Base-by-base conservation (phyloP, 2,797 vertebrate genomes). In the Tokudaia tokunoshimensis region DNA sequence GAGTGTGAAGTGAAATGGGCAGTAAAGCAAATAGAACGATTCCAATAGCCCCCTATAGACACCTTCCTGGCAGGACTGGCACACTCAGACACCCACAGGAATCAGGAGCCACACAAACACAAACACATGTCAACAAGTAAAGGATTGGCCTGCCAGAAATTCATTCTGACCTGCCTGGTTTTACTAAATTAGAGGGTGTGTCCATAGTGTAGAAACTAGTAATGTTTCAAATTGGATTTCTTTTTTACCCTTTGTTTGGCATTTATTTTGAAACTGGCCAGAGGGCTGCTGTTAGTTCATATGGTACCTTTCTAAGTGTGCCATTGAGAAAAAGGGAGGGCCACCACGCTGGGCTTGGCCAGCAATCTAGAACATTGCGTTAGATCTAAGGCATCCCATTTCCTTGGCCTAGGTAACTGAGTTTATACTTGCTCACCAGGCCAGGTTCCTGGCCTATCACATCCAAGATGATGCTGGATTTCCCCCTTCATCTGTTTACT, bases 221-320 rank as follows among this genome's bases (percentile, higher is more conserved):
- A 82, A 88, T 26, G 41, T n/a, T 55, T 82, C 59, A 65, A 83
- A 65, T 63, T 93, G 47, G 47, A 59, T 95, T 90, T 95, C 57
- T 90, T 74, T 86, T 52, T 24, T 96, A 47, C 59, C 4, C 1
- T n/a, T n/a, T n/a, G n/a, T 74, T 93, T 96, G 91, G 63, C 55
- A 63, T 94, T 82, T 63, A 20, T 6, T 74, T 95, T 89, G 57
- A 94, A 93, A 76, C 74, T 97, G 75, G n/a, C 61, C 0, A 10
- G 55, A 92, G 41, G 74, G 52, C 41, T 76, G 89, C 75, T 57
- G 37, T 85, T 91, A 95, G 88, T 67, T 15, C 37, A 47, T 37
- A n/a, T 1, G 26, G 57, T 86, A 26, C 87, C 80, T 96, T 94
- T 93, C 55, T 92, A 67, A 57, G 79, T 79, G 82, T 94, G 37